Percentiles rank a stretch among this genome's conserved stretches.
These are phyloP conservation scores for Microcebus tavaratra DNA, from an alignment of 2,113 vertebrate genomes.

Conservation along the genomic window DNA sequence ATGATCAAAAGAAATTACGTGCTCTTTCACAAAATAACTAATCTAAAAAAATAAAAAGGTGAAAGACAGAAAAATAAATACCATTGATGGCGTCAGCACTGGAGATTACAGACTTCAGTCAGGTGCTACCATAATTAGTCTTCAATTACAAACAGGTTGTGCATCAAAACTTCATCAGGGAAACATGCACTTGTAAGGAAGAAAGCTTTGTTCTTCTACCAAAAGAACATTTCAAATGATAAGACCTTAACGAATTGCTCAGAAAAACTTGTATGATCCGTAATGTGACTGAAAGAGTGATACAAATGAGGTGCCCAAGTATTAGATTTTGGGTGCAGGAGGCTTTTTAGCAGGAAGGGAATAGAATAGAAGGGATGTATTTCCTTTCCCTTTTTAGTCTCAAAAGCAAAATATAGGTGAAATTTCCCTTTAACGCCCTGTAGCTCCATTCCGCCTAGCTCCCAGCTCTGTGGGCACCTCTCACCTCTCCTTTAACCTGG, in stretches of 20 bases:
- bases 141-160: neutral
- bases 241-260: neutral
- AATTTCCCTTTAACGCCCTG: neutral
- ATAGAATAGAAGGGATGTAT: neutral
- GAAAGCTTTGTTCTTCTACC: neutral
- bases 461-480: fast-evolving
- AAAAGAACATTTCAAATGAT: neutral
- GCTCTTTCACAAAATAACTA: neutral
- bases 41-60: neutral
- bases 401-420: neutral
- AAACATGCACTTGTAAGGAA: neutral
- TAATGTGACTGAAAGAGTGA: neutral
- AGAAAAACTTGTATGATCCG: neutral
- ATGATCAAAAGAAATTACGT: neutral
- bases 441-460: neutral
- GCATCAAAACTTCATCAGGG: neutral
- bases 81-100: neutral
- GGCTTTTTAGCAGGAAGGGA: neutral
- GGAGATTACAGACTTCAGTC: neutral
- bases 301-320: neutral
- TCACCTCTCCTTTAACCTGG: neutral
- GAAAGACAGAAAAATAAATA: neutral
- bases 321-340: neutral
- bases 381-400: neutral
- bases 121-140: neutral